Percentiles rank a stretch among this genome's conserved stretches.
Conservation (phyloP, 1,140 invertebrate genomes). For the Drosophila rufa region DNA sequence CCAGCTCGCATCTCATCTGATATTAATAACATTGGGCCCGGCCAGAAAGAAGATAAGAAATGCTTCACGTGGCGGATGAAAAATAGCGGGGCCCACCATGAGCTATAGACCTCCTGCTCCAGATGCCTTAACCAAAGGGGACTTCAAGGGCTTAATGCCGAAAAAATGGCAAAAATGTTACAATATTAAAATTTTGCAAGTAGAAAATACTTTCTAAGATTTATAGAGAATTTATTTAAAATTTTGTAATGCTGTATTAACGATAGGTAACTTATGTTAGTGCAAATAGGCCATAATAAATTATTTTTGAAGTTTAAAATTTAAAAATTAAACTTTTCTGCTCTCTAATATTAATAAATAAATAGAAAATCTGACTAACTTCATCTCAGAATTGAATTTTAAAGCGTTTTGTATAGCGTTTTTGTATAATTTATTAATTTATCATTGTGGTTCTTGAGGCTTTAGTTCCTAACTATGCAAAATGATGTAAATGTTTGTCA, state of each 20-base stretch:
- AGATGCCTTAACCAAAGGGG: background rate
- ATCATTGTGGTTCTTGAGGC: too few relatives aligned
- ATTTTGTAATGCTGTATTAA: too few relatives aligned
- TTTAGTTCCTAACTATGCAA: background rate
- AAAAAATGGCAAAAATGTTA: background rate
- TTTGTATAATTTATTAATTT: too few relatives aligned
- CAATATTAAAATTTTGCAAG: background rate
- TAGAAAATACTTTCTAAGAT: background rate
- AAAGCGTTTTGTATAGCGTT: too few relatives aligned
- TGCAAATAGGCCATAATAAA: too few relatives aligned
- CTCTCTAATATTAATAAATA: too few relatives aligned
- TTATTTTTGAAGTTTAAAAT: too few relatives aligned
- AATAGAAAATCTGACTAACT: too few relatives aligned
- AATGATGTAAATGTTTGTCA: background rate
- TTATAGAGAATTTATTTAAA: too few relatives aligned
- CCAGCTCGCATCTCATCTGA: conserved; percentile 48
- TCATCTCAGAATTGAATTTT: too few relatives aligned
- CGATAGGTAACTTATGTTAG: too few relatives aligned
- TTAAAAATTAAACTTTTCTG: too few relatives aligned
- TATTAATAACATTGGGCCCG: conserved; percentile 63
- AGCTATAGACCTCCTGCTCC: background rate
- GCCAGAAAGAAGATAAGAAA: conserved; percentile 21
- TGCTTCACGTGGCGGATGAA: conserved; percentile 10
- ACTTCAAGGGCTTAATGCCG: background rate
- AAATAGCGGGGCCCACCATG: conserved; percentile 29